Evolutionary conservation across 2,888 invertebrate genomes (phyloP).

Genomic region (Branchipolynoe longqiensis): DNA sequence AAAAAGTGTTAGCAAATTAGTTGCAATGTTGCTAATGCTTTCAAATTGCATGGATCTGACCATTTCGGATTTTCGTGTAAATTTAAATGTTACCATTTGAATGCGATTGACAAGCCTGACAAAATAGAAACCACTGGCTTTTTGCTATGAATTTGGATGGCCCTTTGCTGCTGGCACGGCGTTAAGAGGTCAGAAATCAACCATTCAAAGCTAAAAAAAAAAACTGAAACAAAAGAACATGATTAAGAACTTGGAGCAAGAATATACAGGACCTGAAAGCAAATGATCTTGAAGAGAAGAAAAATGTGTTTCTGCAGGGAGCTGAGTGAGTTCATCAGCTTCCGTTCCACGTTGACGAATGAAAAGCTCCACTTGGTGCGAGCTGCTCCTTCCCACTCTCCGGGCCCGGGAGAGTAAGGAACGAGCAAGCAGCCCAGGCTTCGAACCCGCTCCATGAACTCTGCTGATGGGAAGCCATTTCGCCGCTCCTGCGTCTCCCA

Average conservation of each 20-base stretch:
- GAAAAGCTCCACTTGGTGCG: not conserved
- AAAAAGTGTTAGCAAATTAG: not conserved
- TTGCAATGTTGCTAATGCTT: not conserved
- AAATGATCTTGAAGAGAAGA: not conserved
- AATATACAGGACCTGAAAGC: slow-evolving; percentile 23
- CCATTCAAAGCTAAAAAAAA: too few species aligned
- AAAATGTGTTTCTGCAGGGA: slow-evolving; percentile 26
- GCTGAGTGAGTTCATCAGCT: slow-evolving; percentile 10
- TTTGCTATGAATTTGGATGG: too few species aligned
- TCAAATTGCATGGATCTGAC: not conserved
- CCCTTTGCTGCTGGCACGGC: too few species aligned
- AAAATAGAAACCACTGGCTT: too few species aligned
- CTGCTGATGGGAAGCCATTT: not conserved
- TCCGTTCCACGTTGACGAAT: not conserved
- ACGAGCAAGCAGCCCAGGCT: not conserved
- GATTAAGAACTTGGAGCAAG: not conserved
- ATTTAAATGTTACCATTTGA: not conserved
- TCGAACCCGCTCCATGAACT: not conserved
- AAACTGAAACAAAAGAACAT: not conserved
- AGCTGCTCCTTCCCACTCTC: not conserved
- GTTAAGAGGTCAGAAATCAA: too few species aligned
- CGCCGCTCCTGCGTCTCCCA: not conserved
- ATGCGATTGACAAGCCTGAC: too few species aligned
- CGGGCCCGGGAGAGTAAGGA: too few species aligned
- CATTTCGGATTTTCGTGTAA: not conserved